Percentiles rank a stretch among this genome's conserved stretches.
These are phyloP conservation scores for Melieria crassipennis DNA, from an alignment of 2,888 invertebrate species.

Conservation along the genomic window DNA sequence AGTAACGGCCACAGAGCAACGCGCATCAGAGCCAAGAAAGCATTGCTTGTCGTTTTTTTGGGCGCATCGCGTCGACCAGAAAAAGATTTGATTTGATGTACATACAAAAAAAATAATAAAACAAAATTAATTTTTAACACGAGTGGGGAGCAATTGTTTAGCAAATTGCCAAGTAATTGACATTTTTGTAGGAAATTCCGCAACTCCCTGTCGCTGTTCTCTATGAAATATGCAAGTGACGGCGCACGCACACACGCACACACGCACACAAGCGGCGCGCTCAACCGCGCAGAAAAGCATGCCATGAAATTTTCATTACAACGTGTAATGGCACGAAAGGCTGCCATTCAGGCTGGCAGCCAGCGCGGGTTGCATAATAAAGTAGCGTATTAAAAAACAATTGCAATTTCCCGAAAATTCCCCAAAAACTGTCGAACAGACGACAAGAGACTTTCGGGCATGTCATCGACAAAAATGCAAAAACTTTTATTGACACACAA, in stretches of 20 bases:
- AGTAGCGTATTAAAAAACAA: not conserved
- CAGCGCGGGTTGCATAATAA: not conserved
- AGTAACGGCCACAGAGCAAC: not conserved
- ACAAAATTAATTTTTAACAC: not conserved
- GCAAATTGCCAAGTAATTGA: not conserved
- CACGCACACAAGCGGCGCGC: not conserved
- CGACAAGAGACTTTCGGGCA: conserved; percentile 15
- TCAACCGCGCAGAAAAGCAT: conserved; percentile 16
- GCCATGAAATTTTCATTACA: conserved; percentile 22
- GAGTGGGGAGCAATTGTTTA: not conserved
- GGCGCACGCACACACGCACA: not conserved
- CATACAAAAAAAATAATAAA: not conserved
- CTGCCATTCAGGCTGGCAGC: conserved; percentile 3
- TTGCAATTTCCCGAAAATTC: not conserved
- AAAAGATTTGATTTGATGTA: not conserved
- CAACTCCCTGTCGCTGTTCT: not conserved
- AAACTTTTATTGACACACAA: conserved; percentile 27
- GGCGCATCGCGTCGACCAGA: not conserved
- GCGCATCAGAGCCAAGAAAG: not conserved
- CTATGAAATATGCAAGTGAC: too few relatives aligned
- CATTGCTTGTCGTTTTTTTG: not conserved
- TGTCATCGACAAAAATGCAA: conserved; percentile 19
- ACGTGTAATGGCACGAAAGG: not conserved
- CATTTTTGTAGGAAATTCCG: not conserved
- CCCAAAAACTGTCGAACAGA: not conserved